Base-by-base conservation (phyloP, 2,888 invertebrate species). In the Tenthredo amoena region DNA sequence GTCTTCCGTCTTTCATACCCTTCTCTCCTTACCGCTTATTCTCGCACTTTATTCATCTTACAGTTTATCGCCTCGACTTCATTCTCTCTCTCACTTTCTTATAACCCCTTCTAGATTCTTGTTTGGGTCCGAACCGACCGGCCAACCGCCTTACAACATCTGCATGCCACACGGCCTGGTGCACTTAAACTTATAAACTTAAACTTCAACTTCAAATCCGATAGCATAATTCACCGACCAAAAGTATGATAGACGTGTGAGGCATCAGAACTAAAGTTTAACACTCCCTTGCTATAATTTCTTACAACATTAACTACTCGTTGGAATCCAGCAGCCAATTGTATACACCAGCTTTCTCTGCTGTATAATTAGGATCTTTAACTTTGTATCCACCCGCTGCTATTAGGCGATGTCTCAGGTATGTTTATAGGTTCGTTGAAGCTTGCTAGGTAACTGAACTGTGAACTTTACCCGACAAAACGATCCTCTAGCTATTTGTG, bases 161-260 rank as follows among this genome's bases (percentile, higher is more conserved):
- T 58, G 81, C 62, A 58, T 81, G 58, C 62, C 81, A 40, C 81
- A 81, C 81, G 81, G 81, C 81, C 81, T 58, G 21, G 26, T 55
- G 55, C 55, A 71, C 71, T 71, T 37, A 71, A 71, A 71, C 71
- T 71, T 71, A 71, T 62, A 62, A 62, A 68, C 68, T 68, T 68
- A 31, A 74, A 58, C 62, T 81, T 81, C 4, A 62, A 58, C 37
- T 58, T 79, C 79, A 79, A 81, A 62, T 81, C 81, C 62, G 81
- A 81, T 62, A 62, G 62, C 81, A 50, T 81, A 58, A 58, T 62
- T 81, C 81, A 62, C 40, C 21, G 21, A 81, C 37, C 58, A 26
- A 81, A 81, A 58, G 58, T 81, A 55, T 55, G 81, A 81, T 58
- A 31, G 58, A 81, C 81, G 81, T 62, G 12, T n/a, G 40, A 40